These are phyloP conservation scores for Hyles euphorbiae DNA, from an alignment of 1,140 invertebrate genomes.

Conservation along the genomic window DNA sequence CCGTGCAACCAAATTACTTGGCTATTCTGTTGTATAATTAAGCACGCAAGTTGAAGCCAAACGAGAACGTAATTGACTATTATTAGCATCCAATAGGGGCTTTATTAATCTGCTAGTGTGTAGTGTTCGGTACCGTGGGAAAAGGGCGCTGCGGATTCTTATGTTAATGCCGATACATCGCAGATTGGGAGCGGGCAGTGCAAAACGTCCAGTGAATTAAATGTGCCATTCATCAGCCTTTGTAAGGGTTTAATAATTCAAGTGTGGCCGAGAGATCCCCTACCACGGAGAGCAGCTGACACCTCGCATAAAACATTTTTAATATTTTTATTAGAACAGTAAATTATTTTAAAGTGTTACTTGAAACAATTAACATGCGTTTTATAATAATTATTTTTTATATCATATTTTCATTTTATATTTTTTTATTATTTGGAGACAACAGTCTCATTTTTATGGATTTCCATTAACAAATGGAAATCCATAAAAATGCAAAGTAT, in stretches of 20 bases:
- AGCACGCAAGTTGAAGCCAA: background rate
- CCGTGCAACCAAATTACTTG: no score
- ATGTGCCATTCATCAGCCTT: slow-evolving; percentile 48
- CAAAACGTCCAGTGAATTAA: slow-evolving; percentile 50
- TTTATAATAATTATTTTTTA: no score
- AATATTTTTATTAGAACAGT: no score
- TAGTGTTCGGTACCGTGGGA: slow-evolving; percentile 44
- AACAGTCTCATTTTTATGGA: no score
- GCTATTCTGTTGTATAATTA: background rate
- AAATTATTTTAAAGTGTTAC: no score
- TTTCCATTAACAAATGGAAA: no score
- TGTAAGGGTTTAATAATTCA: slow-evolving; percentile 52
- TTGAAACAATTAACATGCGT: no score
- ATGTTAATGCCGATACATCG: slow-evolving; percentile 55
- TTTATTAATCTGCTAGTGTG: slow-evolving; percentile 16
- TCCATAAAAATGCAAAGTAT: no score
- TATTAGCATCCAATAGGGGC: slow-evolving; percentile 3
- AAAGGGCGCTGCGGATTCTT: slow-evolving; percentile 43
- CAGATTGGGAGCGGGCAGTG: slow-evolving; percentile 39
- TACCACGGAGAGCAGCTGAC: slow-evolving; percentile 9
- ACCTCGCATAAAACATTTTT: no score
- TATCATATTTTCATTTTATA: no score
- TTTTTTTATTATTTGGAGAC: no score
- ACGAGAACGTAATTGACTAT: slow-evolving; percentile 2
- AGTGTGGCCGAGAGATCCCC: slow-evolving; percentile 26